phyloP scores from a whole-genome alignment of 1,140 invertebrate genomes.

The Aradophagus sp. region DNA sequence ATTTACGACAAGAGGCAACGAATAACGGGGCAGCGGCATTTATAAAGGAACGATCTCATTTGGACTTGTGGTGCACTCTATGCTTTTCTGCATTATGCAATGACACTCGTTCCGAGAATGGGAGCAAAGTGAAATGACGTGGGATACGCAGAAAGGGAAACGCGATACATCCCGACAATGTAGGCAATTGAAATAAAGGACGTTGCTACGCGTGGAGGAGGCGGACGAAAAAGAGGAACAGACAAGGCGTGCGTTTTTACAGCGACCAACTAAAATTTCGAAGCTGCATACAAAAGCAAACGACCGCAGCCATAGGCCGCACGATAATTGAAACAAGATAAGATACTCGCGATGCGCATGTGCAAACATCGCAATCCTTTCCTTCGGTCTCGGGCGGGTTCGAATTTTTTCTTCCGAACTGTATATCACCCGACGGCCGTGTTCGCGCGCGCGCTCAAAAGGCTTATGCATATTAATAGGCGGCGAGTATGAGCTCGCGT shows the following conservation, averaged over 20 bases:
- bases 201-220: not conserved
- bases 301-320: no score
- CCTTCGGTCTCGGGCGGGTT: slow-evolving; percentile 3
- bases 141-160: slow-evolving; percentile 51
- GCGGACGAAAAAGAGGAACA: no score
- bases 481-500: slow-evolving; percentile 7
- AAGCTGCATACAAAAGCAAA: not conserved
- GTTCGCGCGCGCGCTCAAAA: slow-evolving; percentile 9
- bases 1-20: slow-evolving; percentile 23
- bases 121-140: slow-evolving; percentile 52
- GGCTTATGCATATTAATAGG: slow-evolving; percentile 47
- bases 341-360: no score
- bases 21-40: slow-evolving; percentile 29
- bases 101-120: slow-evolving; percentile 45
- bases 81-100: slow-evolving; percentile 53
- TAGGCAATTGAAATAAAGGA: slow-evolving; percentile 25
- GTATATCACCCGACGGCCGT: no score
- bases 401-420: slow-evolving; percentile 13
- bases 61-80: slow-evolving; percentile 36
- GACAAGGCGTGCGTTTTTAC: no score
- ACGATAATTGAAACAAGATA: no score
- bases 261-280: no score
- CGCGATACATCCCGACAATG: slow-evolving; percentile 31
- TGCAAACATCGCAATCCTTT: not conserved
- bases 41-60: slow-evolving; percentile 27